Percentiles rank a stretch among this genome's conserved stretches.
Conservation (phyloP, 2,888 invertebrate genomes). For the Macrosiphum euphorbiae region DNA sequence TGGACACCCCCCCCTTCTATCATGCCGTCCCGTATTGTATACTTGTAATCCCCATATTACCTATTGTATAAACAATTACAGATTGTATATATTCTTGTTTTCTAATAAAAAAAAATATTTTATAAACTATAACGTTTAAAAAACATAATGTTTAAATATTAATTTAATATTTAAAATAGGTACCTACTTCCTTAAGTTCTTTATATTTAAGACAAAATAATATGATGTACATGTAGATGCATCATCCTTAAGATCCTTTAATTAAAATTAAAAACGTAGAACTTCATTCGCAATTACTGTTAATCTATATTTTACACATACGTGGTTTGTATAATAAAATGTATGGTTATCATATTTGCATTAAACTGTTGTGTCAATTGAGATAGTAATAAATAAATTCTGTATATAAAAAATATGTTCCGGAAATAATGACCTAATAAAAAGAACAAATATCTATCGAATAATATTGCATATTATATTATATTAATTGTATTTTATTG, state of each 20-base stretch:
- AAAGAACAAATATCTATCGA: neutral
- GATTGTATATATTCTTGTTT: too few species aligned
- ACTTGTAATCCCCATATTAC: too few species aligned
- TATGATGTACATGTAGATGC: neutral
- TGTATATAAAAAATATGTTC: neutral
- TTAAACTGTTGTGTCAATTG: neutral
- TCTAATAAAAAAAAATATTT: too few species aligned
- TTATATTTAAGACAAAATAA: neutral
- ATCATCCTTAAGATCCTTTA: neutral
- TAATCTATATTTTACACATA: neutral
- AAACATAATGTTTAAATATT: neutral
- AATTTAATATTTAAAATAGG: neutral
- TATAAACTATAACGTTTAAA: neutral
- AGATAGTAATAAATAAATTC: neutral
- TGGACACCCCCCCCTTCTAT: too few species aligned
- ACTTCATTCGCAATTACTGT: neutral
- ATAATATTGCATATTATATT: neutral
- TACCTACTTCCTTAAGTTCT: neutral
- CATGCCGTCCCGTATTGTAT: too few species aligned
- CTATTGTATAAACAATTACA: too few species aligned
- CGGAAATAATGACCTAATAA: conserved; percentile 38
- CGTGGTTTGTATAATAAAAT: neutral
- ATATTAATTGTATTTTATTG: neutral
- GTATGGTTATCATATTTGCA: neutral
- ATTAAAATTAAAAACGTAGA: neutral